Evolutionary conservation across 2,797 vertebrate genomes (phyloP).

Genomic region (Trachurus trachurus): DNA sequence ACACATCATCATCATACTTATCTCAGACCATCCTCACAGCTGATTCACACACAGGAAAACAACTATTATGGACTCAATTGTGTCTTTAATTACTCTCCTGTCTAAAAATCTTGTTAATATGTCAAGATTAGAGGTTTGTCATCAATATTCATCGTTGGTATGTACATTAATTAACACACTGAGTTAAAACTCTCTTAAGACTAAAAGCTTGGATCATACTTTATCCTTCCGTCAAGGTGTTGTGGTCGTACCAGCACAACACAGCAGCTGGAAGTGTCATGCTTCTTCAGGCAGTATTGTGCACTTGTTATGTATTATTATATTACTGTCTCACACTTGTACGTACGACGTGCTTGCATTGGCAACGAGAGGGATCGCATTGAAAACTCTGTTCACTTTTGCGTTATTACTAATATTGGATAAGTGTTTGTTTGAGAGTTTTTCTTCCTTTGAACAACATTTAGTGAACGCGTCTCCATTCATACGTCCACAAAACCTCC

Average conservation of each 20-base stretch:
- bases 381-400: no score
- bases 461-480: no score
- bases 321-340: not conserved
- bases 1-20: conserved; percentile 19
- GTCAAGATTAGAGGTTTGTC: conserved; percentile 29
- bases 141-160: conserved; percentile 30
- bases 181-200: conserved; percentile 8
- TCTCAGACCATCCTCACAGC: conserved; percentile 27
- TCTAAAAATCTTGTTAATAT: conserved; percentile 37
- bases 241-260: conserved; percentile 23
- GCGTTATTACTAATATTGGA: no score
- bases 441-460: no score
- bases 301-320: conserved; percentile 11
- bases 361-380: not conserved
- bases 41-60: conserved; percentile 21
- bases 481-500: no score
- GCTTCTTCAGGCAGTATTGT: conserved; percentile 21
- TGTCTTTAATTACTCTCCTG: not conserved
- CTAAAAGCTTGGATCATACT: not conserved
- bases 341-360: not conserved
- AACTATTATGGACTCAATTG: not conserved
- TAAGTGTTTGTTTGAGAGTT: no score
- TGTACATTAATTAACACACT: conserved; percentile 37
- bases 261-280: conserved; percentile 18
- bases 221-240: conserved; percentile 6